Evolutionary conservation across 2,113 vertebrate species (phyloP).

Genomic region (Notechis scutatus): DNA sequence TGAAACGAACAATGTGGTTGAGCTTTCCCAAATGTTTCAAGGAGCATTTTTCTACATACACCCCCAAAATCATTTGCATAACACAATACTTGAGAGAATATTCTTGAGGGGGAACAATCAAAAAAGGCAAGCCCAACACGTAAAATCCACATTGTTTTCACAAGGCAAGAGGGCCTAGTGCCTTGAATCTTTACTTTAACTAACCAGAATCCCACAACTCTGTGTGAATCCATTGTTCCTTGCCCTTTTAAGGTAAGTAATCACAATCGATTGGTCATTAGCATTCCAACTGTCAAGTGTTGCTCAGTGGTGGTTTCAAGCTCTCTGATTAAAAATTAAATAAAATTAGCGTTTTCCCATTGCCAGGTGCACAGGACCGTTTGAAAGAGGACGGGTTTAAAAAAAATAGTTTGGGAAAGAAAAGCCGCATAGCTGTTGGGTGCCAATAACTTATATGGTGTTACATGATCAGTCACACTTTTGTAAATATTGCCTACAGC

Average conservation of each 20-base stretch:
- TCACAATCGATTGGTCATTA: conserved; percentile 60
- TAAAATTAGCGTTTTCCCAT: conserved; percentile 61
- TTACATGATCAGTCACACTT: background rate
- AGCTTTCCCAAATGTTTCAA: conserved; percentile 14
- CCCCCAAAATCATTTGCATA: conserved; percentile 37
- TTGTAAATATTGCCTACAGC: background rate
- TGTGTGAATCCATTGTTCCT: conserved; percentile 33
- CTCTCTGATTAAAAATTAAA: conserved; percentile 68
- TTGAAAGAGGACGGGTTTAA: background rate
- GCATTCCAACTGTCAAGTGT: conserved; percentile 61
- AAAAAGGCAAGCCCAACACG: conserved; percentile 10
- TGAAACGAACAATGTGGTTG: background rate
- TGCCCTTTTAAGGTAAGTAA: conserved; percentile 54
- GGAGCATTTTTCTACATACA: conserved; percentile 11
- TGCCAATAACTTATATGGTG: conserved; percentile 22
- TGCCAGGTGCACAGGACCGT: conserved; percentile 46
- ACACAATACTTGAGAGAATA: conserved; percentile 19
- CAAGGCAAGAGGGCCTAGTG: conserved; percentile 25
- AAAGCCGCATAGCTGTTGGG: background rate
- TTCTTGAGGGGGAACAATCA: conserved; percentile 39
- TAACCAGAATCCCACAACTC: conserved; percentile 34
- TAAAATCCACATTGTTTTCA: conserved; percentile 35
- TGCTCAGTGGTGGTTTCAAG: conserved; percentile 56
- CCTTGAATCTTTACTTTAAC: conserved; percentile 16
- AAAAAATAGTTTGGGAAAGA: background rate